Conservation (phyloP, 2,888 invertebrate species). For the Hirtodrosophila histrioides region DNA sequence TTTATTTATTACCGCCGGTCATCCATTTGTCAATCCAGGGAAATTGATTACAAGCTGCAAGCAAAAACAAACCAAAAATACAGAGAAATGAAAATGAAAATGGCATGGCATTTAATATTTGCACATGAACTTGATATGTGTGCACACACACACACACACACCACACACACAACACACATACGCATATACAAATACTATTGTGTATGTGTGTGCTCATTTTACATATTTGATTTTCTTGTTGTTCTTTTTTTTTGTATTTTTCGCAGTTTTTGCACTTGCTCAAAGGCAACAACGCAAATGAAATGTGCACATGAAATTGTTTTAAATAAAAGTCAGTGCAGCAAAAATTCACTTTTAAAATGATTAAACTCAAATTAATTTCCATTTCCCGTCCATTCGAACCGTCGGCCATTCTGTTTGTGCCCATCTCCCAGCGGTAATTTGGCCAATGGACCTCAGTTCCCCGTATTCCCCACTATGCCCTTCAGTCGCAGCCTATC, state of each 20-base stretch:
- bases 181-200: slow-evolving; percentile 6
- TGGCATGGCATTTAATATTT: slow-evolving; percentile 71
- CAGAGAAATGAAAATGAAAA: slow-evolving; percentile 54
- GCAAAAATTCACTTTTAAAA: slow-evolving; percentile 73
- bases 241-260: slow-evolving; percentile 15
- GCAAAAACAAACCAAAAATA: slow-evolving; percentile 46
- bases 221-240: slow-evolving; percentile 53
- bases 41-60: slow-evolving; percentile 80
- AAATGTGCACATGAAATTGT: slow-evolving; percentile 61
- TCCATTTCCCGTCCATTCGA: slow-evolving; percentile 37
- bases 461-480: background rate
- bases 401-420: slow-evolving; percentile 17
- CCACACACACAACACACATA: background rate
- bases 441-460: slow-evolving; percentile 41
- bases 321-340: slow-evolving; percentile 73
- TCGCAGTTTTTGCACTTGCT: slow-evolving; percentile 11
- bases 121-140: slow-evolving; percentile 65
- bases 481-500: slow-evolving; percentile 6
- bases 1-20: slow-evolving; percentile 74
- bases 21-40: slow-evolving; percentile 79
- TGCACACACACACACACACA: background rate
- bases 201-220: slow-evolving; percentile 31
- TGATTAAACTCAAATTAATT: slow-evolving; percentile 77
- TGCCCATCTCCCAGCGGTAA: slow-evolving; percentile 25
- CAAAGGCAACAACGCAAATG: slow-evolving; percentile 47